Evolutionary conservation across 2,888 invertebrate genomes (phyloP), one percentile per base, ranked within the genome.

Genomic region (Papilio elwesi): DNA sequence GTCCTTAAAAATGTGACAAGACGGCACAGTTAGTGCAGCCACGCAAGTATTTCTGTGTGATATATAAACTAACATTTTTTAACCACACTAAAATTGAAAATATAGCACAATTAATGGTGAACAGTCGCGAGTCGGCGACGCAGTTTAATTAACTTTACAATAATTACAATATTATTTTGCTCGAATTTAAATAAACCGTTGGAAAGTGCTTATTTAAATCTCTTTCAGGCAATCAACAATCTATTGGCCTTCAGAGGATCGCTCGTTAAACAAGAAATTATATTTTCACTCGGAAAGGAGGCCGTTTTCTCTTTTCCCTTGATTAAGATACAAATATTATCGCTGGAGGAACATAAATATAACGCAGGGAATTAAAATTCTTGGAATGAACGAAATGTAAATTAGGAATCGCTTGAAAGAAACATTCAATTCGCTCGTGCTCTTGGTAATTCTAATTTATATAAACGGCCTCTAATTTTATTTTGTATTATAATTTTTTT

Each of bases 271-370:
- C 16, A 15, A 26, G 16, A 69, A 62, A 63, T 16, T 52, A 49
- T 52, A 69, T 62, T 69, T 26, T 69, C 7, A 47, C 16, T 71
- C n/a, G 43, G 59, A 71, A 47, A 6, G 13, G 16, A 26, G 38
- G 0, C 63, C 53, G 8, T 13, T 62, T 62, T 71, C 67, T 53
- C 53, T 16, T 48, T 57, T 43, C 38, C 53, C 47, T 63, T 67
- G 62, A 71, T 67, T 63, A 67, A 67, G 16, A 70, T 47, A 53
- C 36, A 36, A 62, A 67, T 66, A 9, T 57, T 49, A 51, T 51
- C 49, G 13, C 49, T 6, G 36, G 4, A 26, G 11, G 59, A 66
- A 62, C n/a, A 71, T 71, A 71, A 71, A 71, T 38, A 71, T n/a
- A 10, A 10, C 12, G 36, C 16, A 10, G 59, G 9, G 36, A 53